Percentiles rank a stretch among this genome's conserved stretches.
These are phyloP conservation scores for Palythoa caribaeorum DNA, from an alignment of 92 coral and sea anemone species.

Conservation along the genomic window DNA sequence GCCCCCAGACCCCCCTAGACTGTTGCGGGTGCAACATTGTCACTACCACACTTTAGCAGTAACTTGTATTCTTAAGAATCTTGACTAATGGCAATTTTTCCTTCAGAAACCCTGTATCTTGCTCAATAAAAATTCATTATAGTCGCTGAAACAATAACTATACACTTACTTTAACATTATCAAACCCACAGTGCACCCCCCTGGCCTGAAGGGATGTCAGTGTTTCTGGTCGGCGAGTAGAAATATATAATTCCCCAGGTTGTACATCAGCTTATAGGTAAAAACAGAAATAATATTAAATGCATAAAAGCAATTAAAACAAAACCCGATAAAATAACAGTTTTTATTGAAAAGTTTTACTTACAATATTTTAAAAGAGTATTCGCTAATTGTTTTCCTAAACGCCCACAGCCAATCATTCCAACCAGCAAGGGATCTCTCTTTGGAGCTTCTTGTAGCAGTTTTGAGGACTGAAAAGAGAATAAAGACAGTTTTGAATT, in stretches of 20 bases:
- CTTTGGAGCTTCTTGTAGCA: slow-evolving; percentile 88
- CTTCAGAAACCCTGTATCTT: too few relatives aligned
- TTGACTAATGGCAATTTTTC: too few relatives aligned
- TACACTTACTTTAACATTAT: slow-evolving; percentile 79
- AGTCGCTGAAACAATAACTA: neutral
- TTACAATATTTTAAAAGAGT: slow-evolving; percentile 88
- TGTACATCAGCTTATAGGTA: slow-evolving; percentile 78
- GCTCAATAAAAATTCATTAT: too few relatives aligned
- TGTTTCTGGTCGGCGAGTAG: slow-evolving; percentile 96
- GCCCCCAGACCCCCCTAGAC: too few relatives aligned
- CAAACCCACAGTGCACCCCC: slow-evolving; percentile 97
- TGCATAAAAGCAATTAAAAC: neutral
- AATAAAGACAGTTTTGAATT: neutral
- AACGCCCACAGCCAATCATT: slow-evolving; percentile 95
- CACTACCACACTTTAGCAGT: too few relatives aligned
- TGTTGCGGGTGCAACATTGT: too few relatives aligned
- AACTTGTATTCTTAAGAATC: too few relatives aligned
- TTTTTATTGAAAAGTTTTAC: slow-evolving; percentile 19
- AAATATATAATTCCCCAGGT: slow-evolving; percentile 83
- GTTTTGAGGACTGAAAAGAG: slow-evolving; percentile 73
- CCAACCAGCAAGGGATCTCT: slow-evolving; percentile 92
- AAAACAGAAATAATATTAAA: neutral
- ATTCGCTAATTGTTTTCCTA: slow-evolving; percentile 92
- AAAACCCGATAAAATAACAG: neutral
- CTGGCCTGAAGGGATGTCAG: slow-evolving; percentile 75